These are phyloP conservation scores for Drosophila kikkawai DNA, from an alignment of 1,140 invertebrate genomes.

Conservation along the genomic window DNA sequence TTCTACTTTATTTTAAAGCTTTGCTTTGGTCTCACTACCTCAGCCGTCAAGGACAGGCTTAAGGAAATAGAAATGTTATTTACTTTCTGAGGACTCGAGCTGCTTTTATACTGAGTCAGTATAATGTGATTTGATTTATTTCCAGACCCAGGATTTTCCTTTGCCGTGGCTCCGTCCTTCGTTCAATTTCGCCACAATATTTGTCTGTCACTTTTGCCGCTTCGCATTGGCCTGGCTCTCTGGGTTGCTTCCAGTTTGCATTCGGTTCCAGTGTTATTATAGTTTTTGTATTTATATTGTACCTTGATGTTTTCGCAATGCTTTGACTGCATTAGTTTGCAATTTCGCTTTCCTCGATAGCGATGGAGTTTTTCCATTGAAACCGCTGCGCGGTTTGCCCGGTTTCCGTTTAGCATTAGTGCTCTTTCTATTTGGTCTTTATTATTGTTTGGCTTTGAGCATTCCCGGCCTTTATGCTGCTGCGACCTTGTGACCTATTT, in stretches of 20 bases:
- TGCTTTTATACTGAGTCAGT: background rate
- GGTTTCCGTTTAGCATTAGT: constrained; percentile 39
- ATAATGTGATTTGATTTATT: constrained; percentile 24
- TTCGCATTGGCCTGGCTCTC: constrained; percentile 42
- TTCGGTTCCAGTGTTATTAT: constrained; percentile 22
- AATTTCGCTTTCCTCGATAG: constrained; percentile 30
- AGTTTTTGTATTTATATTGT: constrained; percentile 22
- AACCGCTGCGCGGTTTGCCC: constrained; percentile 29
- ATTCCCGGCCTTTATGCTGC: constrained; percentile 14
- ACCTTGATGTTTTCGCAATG: constrained; percentile 27
- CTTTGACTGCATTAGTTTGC: constrained; percentile 63
- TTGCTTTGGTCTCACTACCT: background rate
- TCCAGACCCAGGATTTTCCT: constrained; percentile 1
- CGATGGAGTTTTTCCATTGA: constrained; percentile 12
- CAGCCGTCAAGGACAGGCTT: background rate
- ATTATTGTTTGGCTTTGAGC: constrained; percentile 60
- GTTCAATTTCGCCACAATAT: constrained; percentile 38
- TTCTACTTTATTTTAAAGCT: background rate
- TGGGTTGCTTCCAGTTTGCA: background rate
- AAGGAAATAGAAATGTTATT: background rate
- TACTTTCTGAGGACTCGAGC: background rate
- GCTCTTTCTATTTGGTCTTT: constrained; percentile 47
- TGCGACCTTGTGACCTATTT: constrained; percentile 50
- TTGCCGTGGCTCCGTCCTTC: constrained; percentile 14
- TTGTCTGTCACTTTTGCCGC: constrained; percentile 44